Evolutionary conservation across 2,113 vertebrate genomes (phyloP), one percentile per base, ranked within the genome.

Genomic region (Xyliphius kryptos): DNA sequence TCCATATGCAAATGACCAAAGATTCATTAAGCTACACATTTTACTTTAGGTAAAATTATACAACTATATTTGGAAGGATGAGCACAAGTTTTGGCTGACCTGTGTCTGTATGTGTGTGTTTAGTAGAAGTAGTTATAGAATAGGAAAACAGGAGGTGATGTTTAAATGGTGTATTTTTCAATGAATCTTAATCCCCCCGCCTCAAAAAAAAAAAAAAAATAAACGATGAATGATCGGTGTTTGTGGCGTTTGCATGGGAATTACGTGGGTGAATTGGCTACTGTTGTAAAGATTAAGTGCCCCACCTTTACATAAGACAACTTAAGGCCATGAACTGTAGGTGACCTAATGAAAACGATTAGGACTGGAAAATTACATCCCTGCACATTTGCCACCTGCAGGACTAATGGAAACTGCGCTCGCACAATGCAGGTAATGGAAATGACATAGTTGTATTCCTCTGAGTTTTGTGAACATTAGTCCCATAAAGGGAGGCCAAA

Each of bases 261-360:
- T 36, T 51, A 46, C 17, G 19, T 56, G 38, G 37, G 36, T 58
- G 55, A 54, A 59, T 36, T 16, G 22, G 32, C 41, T 6, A 50
- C 26, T 47, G 17, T 17, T 14, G 6, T 1, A 22, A 44, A 20
- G 19, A 59, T 58, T 40, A 12, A 17, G 38, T 21, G 36, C 26
- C 36, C 16, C 20, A 20, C 64, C 65, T 54, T 51, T 50, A 57
- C 13, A 61, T 15, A 52, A 51, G 21, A 60, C n/a, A 54, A 41
- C 15, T 37, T 5, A 9, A 62, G 13, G 5, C 11, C 3, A 16
- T 17, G 10, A 41, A 22, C 44, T 40, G 15, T 10, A 22, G n/a
- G 36, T 73, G 61, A 58, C 59, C 52, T 41, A 56, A 51, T 56
- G 51, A 70, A 70, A 68, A 59, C 63, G 41, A 36, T 44, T 49